Evolutionary conservation across 1,140 invertebrate species (phyloP), one percentile per base, ranked within the genome.

Genomic region (Bombus consobrinus): DNA sequence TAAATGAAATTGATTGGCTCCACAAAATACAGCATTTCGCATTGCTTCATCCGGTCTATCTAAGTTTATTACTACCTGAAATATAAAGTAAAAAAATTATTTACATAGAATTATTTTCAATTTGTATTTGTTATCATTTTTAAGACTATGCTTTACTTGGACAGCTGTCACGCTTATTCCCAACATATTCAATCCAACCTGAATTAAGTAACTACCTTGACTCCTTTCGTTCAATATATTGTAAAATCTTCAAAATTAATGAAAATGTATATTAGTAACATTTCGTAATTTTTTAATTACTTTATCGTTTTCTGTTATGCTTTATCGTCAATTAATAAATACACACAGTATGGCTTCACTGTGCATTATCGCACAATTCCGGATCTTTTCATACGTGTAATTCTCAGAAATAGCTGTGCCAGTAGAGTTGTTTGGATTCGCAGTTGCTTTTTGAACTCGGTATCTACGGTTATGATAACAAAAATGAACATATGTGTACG

Each of bases 381-480:
- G 25, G 3, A 72, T 22, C 4, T 37, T n/a, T 37, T 68, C 6
- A 28, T 79, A n/a, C 1, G 1, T 13, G 15, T 74, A 6, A 34
- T 34, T 34, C 3, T 53, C 3, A 1, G n/a, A 39, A 12, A 32
- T 0, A 22, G 2, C 0, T 18, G 1, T 0, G 0, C 1, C 3
- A 10, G 5, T 25, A n/a, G 1, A 43, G 1, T 32, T 0, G 8
- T 43, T 43, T 2, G 1, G 0, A 43, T 10, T 18, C 0, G 1
- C 1, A 18, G 47, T 57, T 9, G 25, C 5, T 37, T 76, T 59
- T 4, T 57, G 8, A 0, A 76, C 1, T 28, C 34, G 22, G 4
- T 76, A 15, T 8, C 74, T 76, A 28, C 1, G 1, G 13, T 28
- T 39, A 41, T 6, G 22, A 69, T 28, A 72, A 71, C 1, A 41